Percentiles rank a stretch among this genome's conserved stretches.
These are phyloP conservation scores for roundworm (Caenorhabditis elegans) DNA, from an alignment of 1,140 invertebrate genomes.

Conservation along the genomic window DNA sequence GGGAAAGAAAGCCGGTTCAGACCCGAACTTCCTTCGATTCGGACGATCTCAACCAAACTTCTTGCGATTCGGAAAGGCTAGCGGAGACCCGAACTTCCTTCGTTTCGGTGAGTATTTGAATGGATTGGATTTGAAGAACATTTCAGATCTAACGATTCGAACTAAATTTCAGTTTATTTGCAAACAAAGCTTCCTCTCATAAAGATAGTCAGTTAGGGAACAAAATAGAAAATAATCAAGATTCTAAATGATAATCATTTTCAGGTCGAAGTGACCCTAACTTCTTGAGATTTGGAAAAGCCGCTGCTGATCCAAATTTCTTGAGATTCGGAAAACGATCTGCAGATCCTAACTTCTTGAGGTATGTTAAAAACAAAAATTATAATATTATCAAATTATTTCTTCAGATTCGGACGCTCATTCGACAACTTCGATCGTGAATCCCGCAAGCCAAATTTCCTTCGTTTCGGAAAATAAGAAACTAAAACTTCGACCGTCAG, in stretches of 20 bases:
- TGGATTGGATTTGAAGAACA: background rate
- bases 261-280: conserved; percentile 54
- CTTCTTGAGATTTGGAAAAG: conserved; percentile 55
- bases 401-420: conserved; percentile 49
- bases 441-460: conserved; percentile 57
- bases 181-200: background rate
- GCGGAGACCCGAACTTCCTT: background rate
- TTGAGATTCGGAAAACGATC: conserved; percentile 52
- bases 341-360: conserved; percentile 41
- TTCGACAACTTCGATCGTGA: conserved; percentile 54
- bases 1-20: conserved; percentile 49
- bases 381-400: conserved; percentile 40
- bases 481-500: too few species aligned
- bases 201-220: conserved; percentile 8
- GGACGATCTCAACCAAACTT: conserved; percentile 55
- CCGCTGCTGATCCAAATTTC: conserved; percentile 46
- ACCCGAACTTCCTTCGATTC: conserved; percentile 54
- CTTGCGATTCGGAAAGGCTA: conserved; percentile 55
- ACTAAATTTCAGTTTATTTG: conserved; percentile 6
- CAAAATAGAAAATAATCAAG: background rate
- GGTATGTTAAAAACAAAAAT: conserved; percentile 41
- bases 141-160: too few species aligned
- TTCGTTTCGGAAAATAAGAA: conserved; percentile 52
- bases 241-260: background rate
- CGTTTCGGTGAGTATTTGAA: conserved; percentile 7